A percentile compares a stretch with the other conserved stretches of the same genome.
phyloP scores from a whole-genome alignment of 2,888 invertebrate species.

The Andrena camellia region DNA sequence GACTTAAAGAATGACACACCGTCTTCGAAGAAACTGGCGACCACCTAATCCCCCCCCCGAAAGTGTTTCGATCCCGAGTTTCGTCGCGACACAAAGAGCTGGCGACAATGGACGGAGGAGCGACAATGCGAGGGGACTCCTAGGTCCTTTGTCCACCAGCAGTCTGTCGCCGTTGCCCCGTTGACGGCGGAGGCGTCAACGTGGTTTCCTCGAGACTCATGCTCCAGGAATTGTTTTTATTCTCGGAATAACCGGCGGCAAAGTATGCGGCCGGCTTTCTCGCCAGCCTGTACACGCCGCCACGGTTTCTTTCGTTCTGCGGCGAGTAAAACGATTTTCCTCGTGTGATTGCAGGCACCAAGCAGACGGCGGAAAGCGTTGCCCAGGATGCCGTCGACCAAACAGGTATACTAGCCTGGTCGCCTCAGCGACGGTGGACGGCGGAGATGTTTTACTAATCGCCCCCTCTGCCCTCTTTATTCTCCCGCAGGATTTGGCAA shows the following conservation, averaged over 20 bases:
- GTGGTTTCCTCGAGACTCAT: not conserved
- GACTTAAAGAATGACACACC: no score
- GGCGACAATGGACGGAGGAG: no score
- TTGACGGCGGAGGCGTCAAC: constrained; percentile 1
- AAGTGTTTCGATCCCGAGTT: no score
- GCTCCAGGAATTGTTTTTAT: constrained; percentile 39
- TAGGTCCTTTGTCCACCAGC: not conserved
- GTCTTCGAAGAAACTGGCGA: no score
- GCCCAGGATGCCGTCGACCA: constrained; percentile 77
- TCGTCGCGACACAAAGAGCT: no score
- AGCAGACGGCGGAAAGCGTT: constrained; percentile 70
- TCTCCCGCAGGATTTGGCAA: constrained; percentile 90
- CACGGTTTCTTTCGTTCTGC: constrained; percentile 3
- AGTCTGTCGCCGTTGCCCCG: not conserved
- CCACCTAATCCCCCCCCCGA: no score
- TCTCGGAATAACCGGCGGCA: constrained; percentile 37
- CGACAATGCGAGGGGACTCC: no score
- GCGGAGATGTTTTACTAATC: not conserved
- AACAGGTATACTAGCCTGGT: constrained; percentile 76
- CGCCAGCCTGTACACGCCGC: constrained; percentile 23
- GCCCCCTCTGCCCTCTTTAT: not conserved
- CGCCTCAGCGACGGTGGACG: not conserved
- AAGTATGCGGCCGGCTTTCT: constrained; percentile 26
- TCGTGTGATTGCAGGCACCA: constrained; percentile 57
- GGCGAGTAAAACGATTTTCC: constrained; percentile 31